Conservation (phyloP, 2,113 vertebrate species). For the Mesitornis unicolor region DNA sequence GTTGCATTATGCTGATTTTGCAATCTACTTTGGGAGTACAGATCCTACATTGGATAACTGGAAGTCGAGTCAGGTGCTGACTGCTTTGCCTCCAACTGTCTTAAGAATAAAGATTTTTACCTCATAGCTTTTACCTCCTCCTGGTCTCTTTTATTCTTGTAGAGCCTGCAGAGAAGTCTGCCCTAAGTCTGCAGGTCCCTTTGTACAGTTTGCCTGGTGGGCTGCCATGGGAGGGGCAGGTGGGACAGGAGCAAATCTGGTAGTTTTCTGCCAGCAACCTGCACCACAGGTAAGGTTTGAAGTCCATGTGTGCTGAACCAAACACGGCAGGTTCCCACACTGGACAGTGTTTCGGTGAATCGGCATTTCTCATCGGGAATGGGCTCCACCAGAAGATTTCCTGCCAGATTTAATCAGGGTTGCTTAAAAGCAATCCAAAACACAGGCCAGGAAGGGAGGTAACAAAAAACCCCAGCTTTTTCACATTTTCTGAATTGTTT, state of each 20-base stretch:
- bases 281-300: background rate
- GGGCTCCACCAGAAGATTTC: slow-evolving; percentile 15
- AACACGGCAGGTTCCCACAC: background rate
- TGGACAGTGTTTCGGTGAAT: background rate
- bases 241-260: background rate
- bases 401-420: slow-evolving; percentile 34
- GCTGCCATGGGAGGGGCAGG: background rate
- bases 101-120: background rate
- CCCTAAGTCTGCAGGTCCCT: fast-evolving
- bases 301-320: background rate
- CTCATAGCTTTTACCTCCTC: background rate
- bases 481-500: slow-evolving; percentile 47
- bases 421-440: slow-evolving; percentile 49
- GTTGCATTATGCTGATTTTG: background rate
- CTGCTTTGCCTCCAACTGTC: background rate
- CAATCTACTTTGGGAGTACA: background rate
- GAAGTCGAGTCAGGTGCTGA: background rate
- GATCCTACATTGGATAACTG: background rate
- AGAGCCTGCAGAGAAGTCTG: background rate
- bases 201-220: background rate
- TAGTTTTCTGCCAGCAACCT: background rate
- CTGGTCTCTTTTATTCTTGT: background rate
- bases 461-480: slow-evolving; percentile 28
- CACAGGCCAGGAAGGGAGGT: slow-evolving; percentile 35
- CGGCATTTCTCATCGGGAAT: background rate